Evolutionary conservation across 2,113 vertebrate species (phyloP).

Genomic region (Brachionichthys hirsutus): DNA sequence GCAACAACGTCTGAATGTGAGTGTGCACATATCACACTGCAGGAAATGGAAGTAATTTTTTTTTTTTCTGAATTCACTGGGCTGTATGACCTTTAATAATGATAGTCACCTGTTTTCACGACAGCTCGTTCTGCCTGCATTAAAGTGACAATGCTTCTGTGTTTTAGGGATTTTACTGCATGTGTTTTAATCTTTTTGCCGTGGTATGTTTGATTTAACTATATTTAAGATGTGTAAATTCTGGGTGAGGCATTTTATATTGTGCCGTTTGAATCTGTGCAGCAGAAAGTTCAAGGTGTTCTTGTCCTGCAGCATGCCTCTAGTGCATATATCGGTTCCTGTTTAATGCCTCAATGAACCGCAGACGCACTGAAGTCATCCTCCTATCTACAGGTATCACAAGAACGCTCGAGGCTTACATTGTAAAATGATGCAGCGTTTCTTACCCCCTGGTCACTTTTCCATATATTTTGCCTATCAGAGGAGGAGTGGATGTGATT

Average conservation of each 20-base stretch:
- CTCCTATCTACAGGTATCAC: constrained; percentile 23
- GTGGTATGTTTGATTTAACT: constrained; percentile 23
- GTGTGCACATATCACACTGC: constrained; percentile 27
- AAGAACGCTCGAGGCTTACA: constrained; percentile 13
- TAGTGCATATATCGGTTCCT: constrained; percentile 12
- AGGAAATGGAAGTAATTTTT: constrained; percentile 20
- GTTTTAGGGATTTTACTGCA: no score
- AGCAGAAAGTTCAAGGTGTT: constrained; percentile 32
- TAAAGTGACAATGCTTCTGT: no score
- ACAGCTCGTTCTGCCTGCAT: no score
- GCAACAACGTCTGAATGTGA: constrained; percentile 37
- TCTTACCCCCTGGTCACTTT: constrained; percentile 39
- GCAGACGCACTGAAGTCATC: constrained; percentile 17
- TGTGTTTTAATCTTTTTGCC: background rate
- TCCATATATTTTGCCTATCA: constrained; percentile 56
- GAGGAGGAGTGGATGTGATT: constrained; percentile 43
- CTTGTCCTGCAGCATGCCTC: constrained; percentile 15
- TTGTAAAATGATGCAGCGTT: constrained; percentile 26
- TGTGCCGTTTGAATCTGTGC: background rate
- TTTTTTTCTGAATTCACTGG: constrained; percentile 13
- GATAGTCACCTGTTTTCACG: no score
- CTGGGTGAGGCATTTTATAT: constrained; percentile 12
- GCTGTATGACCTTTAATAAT: no score
- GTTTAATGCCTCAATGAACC: constrained; percentile 19
- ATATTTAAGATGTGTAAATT: background rate